Evolutionary conservation across 2,888 invertebrate genomes (phyloP).

Genomic region (Argyra leucocephala): DNA sequence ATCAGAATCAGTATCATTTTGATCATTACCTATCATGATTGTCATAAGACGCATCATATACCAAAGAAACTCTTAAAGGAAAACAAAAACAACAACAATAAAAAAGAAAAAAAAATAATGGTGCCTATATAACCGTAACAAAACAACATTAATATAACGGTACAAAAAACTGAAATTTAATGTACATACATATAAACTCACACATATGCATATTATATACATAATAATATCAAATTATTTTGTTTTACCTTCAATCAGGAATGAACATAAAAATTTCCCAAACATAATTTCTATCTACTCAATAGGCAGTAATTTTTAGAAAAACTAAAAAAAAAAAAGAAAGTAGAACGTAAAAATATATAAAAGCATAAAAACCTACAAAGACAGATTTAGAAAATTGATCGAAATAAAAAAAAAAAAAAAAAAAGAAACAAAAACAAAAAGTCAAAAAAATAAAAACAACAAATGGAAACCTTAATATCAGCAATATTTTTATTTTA

Average conservation of each 20-base stretch:
- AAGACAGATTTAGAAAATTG: too few species aligned
- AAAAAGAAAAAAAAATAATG: not conserved
- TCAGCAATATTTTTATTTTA: not conserved
- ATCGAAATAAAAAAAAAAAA: not conserved
- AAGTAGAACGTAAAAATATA: not conserved
- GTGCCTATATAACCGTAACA: not conserved
- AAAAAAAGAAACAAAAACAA: too few species aligned
- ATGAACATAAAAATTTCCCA: not conserved
- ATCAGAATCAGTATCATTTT: too few species aligned
- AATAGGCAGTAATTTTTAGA: not conserved
- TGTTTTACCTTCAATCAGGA: not conserved
- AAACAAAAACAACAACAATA: not conserved
- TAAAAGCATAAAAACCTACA: too few species aligned
- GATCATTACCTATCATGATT: not conserved
- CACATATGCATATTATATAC: too few species aligned
- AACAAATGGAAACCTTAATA: too few species aligned
- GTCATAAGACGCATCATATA: not conserved
- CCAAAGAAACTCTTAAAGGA: not conserved
- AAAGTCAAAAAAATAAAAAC: too few species aligned
- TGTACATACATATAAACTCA: too few species aligned
- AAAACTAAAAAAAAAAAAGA: not conserved
- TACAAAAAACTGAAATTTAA: not conserved
- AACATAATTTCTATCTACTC: not conserved
- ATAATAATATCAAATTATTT: not conserved
- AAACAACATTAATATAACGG: not conserved